A percentile compares a stretch with the other conserved stretches of the same genome.
These are phyloP conservation scores for Brachionus plicatilis DNA, from an alignment of 1,140 invertebrate species.

Conservation along the genomic window DNA sequence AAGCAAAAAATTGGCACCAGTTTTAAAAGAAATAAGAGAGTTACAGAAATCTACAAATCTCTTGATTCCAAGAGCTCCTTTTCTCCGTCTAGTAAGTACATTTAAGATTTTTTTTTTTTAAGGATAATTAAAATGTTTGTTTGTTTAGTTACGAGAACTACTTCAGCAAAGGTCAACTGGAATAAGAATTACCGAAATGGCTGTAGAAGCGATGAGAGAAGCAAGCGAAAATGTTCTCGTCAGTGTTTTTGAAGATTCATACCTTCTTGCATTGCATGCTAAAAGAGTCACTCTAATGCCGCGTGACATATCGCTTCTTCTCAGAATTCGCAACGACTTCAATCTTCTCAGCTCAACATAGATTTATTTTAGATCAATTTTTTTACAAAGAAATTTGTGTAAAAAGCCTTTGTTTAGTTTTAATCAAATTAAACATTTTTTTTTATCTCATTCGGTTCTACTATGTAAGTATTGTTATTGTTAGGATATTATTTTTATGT, in stretches of 20 bases:
- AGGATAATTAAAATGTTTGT: background rate
- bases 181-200: slow-evolving; percentile 24
- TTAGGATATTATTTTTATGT: background rate
- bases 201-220: slow-evolving; percentile 24
- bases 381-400: background rate
- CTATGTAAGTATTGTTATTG: background rate
- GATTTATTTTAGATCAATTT: background rate
- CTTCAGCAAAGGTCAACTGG: background rate
- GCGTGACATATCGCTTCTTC: background rate
- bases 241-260: slow-evolving; percentile 24
- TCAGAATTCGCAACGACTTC: slow-evolving; percentile 29
- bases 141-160: background rate
- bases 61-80: slow-evolving; percentile 30
- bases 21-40: slow-evolving; percentile 7
- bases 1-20: background rate
- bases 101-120: background rate
- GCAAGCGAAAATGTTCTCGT: slow-evolving; percentile 24
- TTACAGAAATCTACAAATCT: slow-evolving; percentile 34
- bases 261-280: slow-evolving; percentile 16
- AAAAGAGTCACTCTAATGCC: slow-evolving; percentile 31
- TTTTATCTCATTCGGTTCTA: background rate
- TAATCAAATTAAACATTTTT: background rate
- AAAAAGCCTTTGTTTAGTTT: background rate
- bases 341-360: background rate
- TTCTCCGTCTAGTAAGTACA: background rate